These are phyloP conservation scores for Melanotaenia duboulayi DNA, from an alignment of 2,113 vertebrate genomes.

Conservation along the genomic window DNA sequence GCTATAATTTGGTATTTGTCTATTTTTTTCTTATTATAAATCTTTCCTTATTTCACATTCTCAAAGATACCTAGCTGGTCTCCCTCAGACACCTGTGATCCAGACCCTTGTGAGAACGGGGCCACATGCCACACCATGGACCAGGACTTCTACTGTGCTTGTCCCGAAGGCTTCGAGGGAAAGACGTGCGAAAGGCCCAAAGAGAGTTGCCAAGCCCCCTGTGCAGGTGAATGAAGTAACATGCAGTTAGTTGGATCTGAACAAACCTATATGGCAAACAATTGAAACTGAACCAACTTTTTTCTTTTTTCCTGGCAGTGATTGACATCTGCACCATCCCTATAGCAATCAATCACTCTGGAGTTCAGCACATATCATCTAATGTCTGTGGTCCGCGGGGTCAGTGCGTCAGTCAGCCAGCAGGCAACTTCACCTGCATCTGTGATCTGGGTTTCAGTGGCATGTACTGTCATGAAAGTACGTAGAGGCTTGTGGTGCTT, in stretches of 20 bases:
- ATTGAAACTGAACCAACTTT: no score
- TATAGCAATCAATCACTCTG: slow-evolving; percentile 84
- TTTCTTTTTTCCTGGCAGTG: slow-evolving; percentile 73
- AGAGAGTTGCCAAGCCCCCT: slow-evolving; percentile 88
- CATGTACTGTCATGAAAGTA: slow-evolving; percentile 96
- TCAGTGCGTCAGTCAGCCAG: slow-evolving; percentile 88
- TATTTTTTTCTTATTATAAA: neutral
- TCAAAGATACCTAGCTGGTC: slow-evolving; percentile 81
- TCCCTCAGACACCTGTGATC: slow-evolving; percentile 85
- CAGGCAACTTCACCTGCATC: slow-evolving; percentile 92
- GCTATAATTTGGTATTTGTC: neutral
- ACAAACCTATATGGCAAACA: accelerated
- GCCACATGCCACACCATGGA: slow-evolving; percentile 91
- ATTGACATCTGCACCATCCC: slow-evolving; percentile 95
- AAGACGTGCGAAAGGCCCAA: slow-evolving; percentile 91
- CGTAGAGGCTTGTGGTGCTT: slow-evolving; percentile 41
- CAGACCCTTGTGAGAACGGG: slow-evolving; percentile 91
- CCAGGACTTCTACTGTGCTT: slow-evolving; percentile 95
- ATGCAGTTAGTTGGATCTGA: accelerated
- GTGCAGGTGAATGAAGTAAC: slow-evolving; percentile 84
- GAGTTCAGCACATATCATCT: slow-evolving; percentile 84
- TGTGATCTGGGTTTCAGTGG: slow-evolving; percentile 95
- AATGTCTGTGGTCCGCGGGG: slow-evolving; percentile 93
- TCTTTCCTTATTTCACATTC: neutral
- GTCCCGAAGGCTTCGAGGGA: slow-evolving; percentile 90